Conservation (phyloP, 2,888 invertebrate genomes). For the Ophioninae sp. region DNA sequence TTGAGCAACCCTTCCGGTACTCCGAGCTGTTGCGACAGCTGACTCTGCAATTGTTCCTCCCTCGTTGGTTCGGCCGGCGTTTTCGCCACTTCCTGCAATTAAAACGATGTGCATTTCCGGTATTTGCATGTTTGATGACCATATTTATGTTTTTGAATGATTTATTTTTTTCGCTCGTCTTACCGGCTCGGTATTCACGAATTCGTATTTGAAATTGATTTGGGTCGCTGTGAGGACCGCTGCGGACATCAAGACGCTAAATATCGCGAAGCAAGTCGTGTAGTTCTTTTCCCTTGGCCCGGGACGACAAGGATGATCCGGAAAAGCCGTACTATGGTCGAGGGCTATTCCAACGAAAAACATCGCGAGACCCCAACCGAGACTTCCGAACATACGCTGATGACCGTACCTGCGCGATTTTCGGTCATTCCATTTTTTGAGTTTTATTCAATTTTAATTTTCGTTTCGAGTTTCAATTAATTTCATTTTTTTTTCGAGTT, state of each 20-base stretch:
- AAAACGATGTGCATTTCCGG: background rate
- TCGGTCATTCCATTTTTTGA: background rate
- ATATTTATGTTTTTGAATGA: slow-evolving; percentile 20
- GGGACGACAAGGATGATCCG: slow-evolving; percentile 94
- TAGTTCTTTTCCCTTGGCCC: slow-evolving; percentile 97
- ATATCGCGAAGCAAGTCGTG: slow-evolving; percentile 98
- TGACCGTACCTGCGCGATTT: slow-evolving; percentile 88
- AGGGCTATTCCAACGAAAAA: slow-evolving; percentile 98
- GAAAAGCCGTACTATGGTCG: slow-evolving; percentile 98
- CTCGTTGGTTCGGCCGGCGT: slow-evolving; percentile 82
- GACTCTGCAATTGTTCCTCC: slow-evolving; percentile 92
- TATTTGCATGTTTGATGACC: background rate
- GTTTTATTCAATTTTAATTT: background rate
- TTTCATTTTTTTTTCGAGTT: background rate
- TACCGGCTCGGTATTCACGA: slow-evolving; percentile 74
- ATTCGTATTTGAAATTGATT: slow-evolving; percentile 85
- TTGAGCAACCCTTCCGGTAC: slow-evolving; percentile 87
- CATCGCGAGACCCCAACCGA: slow-evolving; percentile 99
- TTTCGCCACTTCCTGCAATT: slow-evolving; percentile 76
- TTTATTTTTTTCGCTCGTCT: slow-evolving; percentile 47
- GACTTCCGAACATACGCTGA: slow-evolving; percentile 98
- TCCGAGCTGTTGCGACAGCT: slow-evolving; percentile 91
- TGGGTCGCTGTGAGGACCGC: slow-evolving; percentile 96
- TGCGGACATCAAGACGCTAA: slow-evolving; percentile 97
- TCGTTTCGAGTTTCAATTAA: too few relatives aligned